Percentiles rank a stretch among this genome's conserved stretches.
phyloP scores from a whole-genome alignment of 2,113 vertebrate species.

The Oceanites oceanicus region DNA sequence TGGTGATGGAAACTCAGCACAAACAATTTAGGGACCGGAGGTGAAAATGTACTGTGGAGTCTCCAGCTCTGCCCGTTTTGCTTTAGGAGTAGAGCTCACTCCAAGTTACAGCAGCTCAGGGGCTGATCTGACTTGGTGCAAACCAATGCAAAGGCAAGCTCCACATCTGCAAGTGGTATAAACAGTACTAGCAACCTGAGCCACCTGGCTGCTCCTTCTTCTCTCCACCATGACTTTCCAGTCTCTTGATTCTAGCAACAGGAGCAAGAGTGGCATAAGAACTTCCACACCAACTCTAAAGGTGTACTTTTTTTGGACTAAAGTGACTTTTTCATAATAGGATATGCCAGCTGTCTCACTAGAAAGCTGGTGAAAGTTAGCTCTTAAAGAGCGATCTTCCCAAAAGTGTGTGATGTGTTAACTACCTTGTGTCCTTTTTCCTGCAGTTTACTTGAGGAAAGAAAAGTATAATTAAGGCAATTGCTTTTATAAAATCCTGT shows the following conservation, averaged over 20 bases:
- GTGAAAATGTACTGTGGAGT: background rate
- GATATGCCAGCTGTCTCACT: background rate
- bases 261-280: background rate
- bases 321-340: background rate
- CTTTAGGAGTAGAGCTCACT: background rate
- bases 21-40: background rate
- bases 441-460: background rate
- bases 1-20: background rate
- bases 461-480: background rate
- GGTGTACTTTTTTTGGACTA: background rate
- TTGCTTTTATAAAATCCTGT: background rate
- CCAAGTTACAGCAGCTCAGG: background rate
- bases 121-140: background rate
- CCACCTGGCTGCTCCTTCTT: background rate
- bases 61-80: background rate
- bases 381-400: background rate
- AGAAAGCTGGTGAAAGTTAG: background rate
- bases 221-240: background rate
- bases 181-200: background rate
- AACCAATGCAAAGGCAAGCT: background rate
- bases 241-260: background rate
- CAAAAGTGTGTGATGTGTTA: background rate
- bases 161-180: accelerated
- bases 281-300: background rate
- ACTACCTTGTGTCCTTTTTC: background rate